phyloP scores from a whole-genome alignment of 2,888 invertebrate species.

The Lithophane leautieri region DNA sequence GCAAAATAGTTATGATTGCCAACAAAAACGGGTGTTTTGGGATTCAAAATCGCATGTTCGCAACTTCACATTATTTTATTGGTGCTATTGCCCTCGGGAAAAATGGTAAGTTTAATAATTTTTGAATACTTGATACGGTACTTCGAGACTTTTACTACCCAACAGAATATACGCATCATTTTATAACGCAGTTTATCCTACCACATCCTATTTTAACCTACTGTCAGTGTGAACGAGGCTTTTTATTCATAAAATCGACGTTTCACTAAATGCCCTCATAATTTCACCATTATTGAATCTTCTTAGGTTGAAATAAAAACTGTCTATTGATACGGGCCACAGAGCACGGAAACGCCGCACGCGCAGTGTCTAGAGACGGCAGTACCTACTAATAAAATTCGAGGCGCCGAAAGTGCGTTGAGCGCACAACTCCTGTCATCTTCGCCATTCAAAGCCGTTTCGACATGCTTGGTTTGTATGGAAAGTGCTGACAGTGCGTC shows the following conservation, averaged over 20 bases:
- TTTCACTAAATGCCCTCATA: neutral
- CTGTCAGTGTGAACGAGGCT: neutral
- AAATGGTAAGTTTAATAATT: neutral
- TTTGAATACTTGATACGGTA: neutral
- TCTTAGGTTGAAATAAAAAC: neutral
- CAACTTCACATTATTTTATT: neutral
- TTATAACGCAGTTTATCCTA: neutral
- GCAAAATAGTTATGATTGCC: neutral
- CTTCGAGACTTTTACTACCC: neutral
- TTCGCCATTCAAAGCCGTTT: neutral
- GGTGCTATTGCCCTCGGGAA: neutral
- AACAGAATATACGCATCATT: neutral
- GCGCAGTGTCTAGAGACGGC: neutral
- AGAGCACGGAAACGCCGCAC: neutral
- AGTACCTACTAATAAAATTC: neutral
- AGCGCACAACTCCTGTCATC: neutral
- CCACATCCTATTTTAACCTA: too few species aligned
- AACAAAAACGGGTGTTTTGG: neutral
- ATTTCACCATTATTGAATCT: neutral
- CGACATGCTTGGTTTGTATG: neutral
- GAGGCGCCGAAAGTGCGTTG: neutral
- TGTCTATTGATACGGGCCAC: neutral
- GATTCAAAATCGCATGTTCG: neutral
- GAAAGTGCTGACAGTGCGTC: neutral
- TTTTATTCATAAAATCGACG: neutral